These are phyloP conservation scores for Cremastinae sp. DNA, from an alignment of 2,888 invertebrate species.

Conservation along the genomic window DNA sequence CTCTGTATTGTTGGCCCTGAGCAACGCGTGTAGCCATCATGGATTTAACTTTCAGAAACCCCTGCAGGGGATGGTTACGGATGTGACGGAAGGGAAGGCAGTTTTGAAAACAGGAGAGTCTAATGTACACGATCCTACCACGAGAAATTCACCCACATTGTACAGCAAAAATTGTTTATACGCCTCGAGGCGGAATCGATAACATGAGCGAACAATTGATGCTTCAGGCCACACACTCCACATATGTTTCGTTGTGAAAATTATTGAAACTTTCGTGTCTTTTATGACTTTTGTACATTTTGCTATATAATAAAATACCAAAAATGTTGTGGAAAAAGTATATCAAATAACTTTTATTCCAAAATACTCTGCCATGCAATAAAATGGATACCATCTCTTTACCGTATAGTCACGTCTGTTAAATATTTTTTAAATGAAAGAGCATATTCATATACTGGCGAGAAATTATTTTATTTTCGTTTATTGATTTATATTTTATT, in stretches of 20 bases:
- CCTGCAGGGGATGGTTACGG: slow-evolving; percentile 7
- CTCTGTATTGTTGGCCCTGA: slow-evolving; percentile 16
- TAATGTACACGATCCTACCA: too few species aligned
- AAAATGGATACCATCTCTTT: too few species aligned
- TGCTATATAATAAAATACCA: too few species aligned
- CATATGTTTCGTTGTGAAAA: slow-evolving; percentile 33
- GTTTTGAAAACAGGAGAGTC: slow-evolving; percentile 18
- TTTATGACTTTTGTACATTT: too few species aligned
- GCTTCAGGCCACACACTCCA: slow-evolving; percentile 23
- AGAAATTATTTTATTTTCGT: too few species aligned
- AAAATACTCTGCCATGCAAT: too few species aligned
- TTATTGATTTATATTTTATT: too few species aligned
- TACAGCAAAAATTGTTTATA: slow-evolving; percentile 10
- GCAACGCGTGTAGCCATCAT: slow-evolving; percentile 7
- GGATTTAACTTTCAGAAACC: slow-evolving; percentile 33
- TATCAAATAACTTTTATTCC: too few species aligned
- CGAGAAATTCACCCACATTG: slow-evolving; percentile 8
- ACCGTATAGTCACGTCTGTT: too few species aligned
- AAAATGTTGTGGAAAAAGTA: too few species aligned
- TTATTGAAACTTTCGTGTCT: slow-evolving; percentile 28
- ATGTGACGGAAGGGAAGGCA: slow-evolving; percentile 1
- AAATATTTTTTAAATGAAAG: too few species aligned
- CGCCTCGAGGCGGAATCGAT: slow-evolving; percentile 34
- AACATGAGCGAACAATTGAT: slow-evolving; percentile 46
- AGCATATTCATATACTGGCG: too few species aligned